A percentile compares a stretch with the other conserved stretches of the same genome.
phyloP scores from a whole-genome alignment of 2,888 invertebrate species.

The Brenthis hecate region DNA sequence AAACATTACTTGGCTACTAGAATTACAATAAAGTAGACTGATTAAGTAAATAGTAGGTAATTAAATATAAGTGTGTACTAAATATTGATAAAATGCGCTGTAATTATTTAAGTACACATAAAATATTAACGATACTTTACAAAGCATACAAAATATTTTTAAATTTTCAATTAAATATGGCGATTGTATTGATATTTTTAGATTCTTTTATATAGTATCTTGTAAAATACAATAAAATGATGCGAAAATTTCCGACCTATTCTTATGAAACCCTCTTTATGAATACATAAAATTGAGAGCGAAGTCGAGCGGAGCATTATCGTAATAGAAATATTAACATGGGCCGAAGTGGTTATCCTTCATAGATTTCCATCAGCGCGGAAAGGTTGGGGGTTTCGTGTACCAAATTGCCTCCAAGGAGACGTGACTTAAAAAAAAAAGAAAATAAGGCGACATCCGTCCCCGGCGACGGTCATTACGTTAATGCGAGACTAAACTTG shows the following conservation, averaged over 20 bases:
- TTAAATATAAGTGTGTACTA: no score
- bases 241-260: slow-evolving; percentile 31
- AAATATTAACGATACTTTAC: no score
- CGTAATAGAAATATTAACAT: slow-evolving; percentile 43
- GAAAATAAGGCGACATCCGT: slow-evolving; percentile 79
- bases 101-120: no score
- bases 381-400: slow-evolving; percentile 73
- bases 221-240: slow-evolving; percentile 20
- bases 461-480: slow-evolving; percentile 77
- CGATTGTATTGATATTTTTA: no score
- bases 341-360: slow-evolving; percentile 63
- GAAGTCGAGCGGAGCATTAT: slow-evolving; percentile 29
- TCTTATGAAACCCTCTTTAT: slow-evolving; percentile 38
- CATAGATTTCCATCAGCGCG: slow-evolving; percentile 76
- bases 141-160: no score
- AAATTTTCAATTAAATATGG: no score
- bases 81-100: no score
- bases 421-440: slow-evolving; percentile 61
- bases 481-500: slow-evolving; percentile 82
- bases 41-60: no score
- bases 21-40: no score
- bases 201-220: neutral
- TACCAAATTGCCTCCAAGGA: slow-evolving; percentile 62
- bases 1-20: no score
- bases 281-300: slow-evolving; percentile 35